phyloP scores from a whole-genome alignment of 2,888 invertebrate species.

The Chrysodeixis includens region DNA sequence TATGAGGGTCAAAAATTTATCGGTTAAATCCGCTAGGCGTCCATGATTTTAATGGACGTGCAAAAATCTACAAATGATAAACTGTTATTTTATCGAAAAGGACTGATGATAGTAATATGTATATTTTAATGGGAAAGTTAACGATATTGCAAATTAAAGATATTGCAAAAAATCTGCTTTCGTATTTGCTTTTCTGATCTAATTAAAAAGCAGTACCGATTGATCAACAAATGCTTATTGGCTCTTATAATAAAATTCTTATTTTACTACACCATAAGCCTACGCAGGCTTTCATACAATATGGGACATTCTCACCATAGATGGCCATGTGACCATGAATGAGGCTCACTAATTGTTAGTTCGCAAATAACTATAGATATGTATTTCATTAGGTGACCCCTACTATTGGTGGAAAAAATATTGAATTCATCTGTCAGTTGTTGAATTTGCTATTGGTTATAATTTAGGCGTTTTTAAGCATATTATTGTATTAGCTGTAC shows the following conservation, averaged over 20 bases:
- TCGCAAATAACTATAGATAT: slow-evolving; percentile 55
- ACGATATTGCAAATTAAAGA: too few relatives aligned
- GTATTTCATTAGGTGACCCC: slow-evolving; percentile 45
- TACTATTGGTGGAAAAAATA: slow-evolving; percentile 20
- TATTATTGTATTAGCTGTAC: neutral
- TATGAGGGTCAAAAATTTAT: too few relatives aligned
- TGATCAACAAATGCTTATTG: slow-evolving; percentile 15
- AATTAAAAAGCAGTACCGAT: neutral
- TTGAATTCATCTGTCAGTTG: neutral
- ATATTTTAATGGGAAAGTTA: too few relatives aligned
- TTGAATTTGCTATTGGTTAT: neutral
- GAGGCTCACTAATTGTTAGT: slow-evolving; percentile 58
- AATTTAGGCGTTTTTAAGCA: neutral
- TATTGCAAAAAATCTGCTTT: too few relatives aligned
- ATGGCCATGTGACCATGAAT: slow-evolving; percentile 51
- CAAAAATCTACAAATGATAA: too few relatives aligned
- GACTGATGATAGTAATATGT: too few relatives aligned
- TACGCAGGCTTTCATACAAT: slow-evolving; percentile 40
- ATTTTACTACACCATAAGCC: slow-evolving; percentile 40
- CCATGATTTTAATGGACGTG: too few relatives aligned
- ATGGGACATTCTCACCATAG: slow-evolving; percentile 60
- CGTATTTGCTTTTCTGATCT: too few relatives aligned
- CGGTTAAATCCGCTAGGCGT: too few relatives aligned
- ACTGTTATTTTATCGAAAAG: too few relatives aligned
- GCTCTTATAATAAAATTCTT: slow-evolving; percentile 37